Conservation (phyloP, 2,113 vertebrate genomes). For the Pogona vitticeps region DNA sequence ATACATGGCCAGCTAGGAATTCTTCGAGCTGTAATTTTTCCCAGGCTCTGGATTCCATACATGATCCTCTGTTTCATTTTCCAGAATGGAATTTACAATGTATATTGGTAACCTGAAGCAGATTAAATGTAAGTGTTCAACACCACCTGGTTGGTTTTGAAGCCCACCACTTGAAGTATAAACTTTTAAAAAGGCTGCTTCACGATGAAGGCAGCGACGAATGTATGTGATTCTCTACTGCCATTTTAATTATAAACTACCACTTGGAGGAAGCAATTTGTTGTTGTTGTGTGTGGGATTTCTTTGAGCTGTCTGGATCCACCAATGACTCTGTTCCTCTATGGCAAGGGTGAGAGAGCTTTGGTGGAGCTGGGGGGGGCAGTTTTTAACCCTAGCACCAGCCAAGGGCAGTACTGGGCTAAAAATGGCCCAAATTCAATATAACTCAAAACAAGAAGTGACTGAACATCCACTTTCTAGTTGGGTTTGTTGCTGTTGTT, state of each 20-base stretch:
- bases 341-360: too few relatives aligned
- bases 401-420: too few relatives aligned
- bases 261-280: neutral
- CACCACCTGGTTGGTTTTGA: neutral
- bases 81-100: neutral
- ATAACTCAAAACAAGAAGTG: too few relatives aligned
- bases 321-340: too few relatives aligned
- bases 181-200: neutral
- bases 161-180: neutral
- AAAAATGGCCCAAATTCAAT: too few relatives aligned
- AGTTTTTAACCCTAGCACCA: too few relatives aligned
- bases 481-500: too few relatives aligned
- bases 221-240: neutral
- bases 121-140: neutral
- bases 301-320: neutral
- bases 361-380: too few relatives aligned
- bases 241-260: neutral
- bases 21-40: too few relatives aligned
- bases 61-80: neutral
- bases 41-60: neutral
- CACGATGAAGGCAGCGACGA: too few relatives aligned
- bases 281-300: neutral
- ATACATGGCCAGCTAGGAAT: too few relatives aligned
- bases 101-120: neutral
- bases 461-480: too few relatives aligned